These are phyloP conservation scores for Megaceryle maxima DNA, from an alignment of 2,113 vertebrate species.

Conservation along the genomic window DNA sequence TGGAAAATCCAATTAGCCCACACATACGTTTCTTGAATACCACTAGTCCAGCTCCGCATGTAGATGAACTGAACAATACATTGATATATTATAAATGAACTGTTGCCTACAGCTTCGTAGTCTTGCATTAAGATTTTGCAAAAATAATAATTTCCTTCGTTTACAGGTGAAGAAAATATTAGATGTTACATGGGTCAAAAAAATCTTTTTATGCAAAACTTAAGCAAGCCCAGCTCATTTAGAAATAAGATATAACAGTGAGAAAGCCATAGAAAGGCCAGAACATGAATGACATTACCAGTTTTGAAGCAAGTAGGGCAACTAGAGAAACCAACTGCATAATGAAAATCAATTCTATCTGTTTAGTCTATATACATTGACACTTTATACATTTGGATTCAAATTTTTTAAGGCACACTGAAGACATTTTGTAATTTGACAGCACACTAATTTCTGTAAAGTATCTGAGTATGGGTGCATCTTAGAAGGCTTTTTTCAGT, in stretches of 20 bases:
- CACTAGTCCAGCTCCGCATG: neutral
- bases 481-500: neutral
- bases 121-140: neutral
- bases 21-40: slow-evolving; percentile 21
- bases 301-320: neutral
- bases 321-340: neutral
- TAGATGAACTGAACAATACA: slow-evolving; percentile 23
- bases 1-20: slow-evolving; percentile 67
- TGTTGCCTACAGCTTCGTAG: neutral
- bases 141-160: neutral
- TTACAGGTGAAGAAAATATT: neutral
- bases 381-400: neutral
- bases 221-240: neutral
- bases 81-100: neutral
- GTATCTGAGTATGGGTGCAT: neutral
- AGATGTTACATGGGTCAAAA: neutral
- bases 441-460: neutral
- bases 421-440: neutral
- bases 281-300: neutral
- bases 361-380: neutral
- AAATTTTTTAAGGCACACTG: neutral
- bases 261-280: neutral
- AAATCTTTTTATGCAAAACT: neutral
- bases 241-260: neutral
- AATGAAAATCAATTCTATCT: neutral